Evolutionary conservation across 1,140 invertebrate species (phyloP).

Genomic region (Drosophila willistoni): DNA sequence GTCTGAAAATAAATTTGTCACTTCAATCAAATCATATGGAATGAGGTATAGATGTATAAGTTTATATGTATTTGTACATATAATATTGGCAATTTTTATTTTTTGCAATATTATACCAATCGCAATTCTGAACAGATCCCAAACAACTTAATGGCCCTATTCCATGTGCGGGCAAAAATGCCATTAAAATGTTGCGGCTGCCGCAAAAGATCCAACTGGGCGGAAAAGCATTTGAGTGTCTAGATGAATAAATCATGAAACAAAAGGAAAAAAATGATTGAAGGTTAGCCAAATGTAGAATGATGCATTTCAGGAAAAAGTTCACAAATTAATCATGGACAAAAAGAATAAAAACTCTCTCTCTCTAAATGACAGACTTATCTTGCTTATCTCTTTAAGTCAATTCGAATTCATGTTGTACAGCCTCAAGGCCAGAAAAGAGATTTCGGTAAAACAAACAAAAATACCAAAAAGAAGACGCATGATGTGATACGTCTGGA

Average conservation of each 20-base stretch:
- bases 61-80: background rate
- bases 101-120: conserved; percentile 16
- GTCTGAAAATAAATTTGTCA: conserved; percentile 32
- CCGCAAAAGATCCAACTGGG: conserved; percentile 51
- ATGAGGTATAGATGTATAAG: conserved; percentile 24
- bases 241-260: conserved; percentile 74
- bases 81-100: conserved; percentile 31
- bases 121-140: conserved; percentile 3
- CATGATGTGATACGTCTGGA: background rate
- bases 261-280: conserved; percentile 67
- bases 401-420: conserved; percentile 3
- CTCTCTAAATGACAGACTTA: background rate
- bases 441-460: background rate
- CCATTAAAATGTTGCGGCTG: conserved; percentile 70
- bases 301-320: conserved; percentile 1
- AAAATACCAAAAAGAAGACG: background rate
- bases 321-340: conserved; percentile 11
- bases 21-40: conserved; percentile 41
- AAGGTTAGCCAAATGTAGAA: conserved; percentile 37
- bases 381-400: background rate
- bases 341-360: background rate
- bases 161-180: conserved; percentile 49
- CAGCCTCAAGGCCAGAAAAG: conserved; percentile 12
- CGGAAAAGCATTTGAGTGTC: conserved; percentile 62
- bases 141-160: conserved; percentile 37